Conservation (phyloP, 2,113 vertebrate genomes). For the Nicator chloris region DNA sequence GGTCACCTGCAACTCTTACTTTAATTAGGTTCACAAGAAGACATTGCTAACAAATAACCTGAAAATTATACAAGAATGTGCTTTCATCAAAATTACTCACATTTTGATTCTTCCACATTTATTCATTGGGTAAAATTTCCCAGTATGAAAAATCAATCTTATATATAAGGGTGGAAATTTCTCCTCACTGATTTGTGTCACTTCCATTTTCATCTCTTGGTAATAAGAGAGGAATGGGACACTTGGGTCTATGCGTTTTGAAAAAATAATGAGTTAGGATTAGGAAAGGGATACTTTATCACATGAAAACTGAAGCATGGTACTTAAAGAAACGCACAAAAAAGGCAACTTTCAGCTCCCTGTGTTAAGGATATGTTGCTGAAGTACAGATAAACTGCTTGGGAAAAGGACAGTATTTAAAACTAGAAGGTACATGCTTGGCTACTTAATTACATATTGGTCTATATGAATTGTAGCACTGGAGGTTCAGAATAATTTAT, state of each 20-base stretch:
- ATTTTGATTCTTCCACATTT: background rate
- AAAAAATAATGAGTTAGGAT: background rate
- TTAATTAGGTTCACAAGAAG: slow-evolving; percentile 27
- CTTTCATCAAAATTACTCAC: background rate
- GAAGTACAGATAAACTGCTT: background rate
- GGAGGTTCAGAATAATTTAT: background rate
- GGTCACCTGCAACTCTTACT: slow-evolving; percentile 35
- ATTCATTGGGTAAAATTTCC: background rate
- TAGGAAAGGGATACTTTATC: background rate
- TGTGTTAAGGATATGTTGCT: background rate
- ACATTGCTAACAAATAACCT: background rate
- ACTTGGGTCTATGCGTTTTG: background rate
- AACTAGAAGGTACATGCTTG: background rate
- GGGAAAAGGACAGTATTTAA: background rate
- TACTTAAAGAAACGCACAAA: background rate
- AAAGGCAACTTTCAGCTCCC: background rate
- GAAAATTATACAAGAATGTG: background rate
- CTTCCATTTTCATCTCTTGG: background rate
- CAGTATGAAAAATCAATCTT: background rate
- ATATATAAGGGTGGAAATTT: background rate
- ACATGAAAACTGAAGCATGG: background rate
- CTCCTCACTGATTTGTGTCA: background rate
- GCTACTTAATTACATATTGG: background rate
- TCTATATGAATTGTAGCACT: background rate
- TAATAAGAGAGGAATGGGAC: background rate